phyloP scores from a whole-genome alignment of 2,797 vertebrate genomes.

The Microhierax caerulescens region DNA sequence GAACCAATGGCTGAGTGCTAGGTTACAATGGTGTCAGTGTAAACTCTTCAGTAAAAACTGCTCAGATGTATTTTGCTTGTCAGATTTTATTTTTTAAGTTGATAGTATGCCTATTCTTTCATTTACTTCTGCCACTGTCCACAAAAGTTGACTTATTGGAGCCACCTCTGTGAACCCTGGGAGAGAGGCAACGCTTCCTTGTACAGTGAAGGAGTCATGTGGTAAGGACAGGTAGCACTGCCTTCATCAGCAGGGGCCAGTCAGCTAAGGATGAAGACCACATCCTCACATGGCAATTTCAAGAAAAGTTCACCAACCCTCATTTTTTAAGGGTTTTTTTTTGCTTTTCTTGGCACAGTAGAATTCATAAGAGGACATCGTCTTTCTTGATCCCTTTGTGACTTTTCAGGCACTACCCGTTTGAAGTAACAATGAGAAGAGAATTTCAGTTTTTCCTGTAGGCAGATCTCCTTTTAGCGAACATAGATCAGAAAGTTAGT shows the following conservation, averaged over 20 bases:
- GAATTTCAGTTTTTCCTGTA: background rate
- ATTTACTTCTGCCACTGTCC: background rate
- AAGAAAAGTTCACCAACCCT: background rate
- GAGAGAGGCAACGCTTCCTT: background rate
- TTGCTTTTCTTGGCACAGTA: background rate
- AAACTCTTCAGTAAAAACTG: background rate
- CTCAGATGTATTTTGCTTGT: background rate
- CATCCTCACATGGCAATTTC: background rate
- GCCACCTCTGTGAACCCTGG: background rate
- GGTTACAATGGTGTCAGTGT: background rate
- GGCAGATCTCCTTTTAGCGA: background rate
- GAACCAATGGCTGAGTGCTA: background rate
- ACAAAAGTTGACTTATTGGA: background rate
- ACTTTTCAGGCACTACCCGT: background rate
- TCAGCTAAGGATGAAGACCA: background rate
- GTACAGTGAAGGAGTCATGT: background rate
- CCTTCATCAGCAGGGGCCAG: no score
- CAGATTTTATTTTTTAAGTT: background rate
- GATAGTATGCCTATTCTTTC: background rate
- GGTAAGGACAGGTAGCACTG: background rate
- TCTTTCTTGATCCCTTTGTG: background rate
- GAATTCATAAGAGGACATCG: background rate
- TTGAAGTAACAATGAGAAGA: background rate
- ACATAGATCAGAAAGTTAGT: background rate
- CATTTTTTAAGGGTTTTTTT: background rate